Base-by-base conservation (phyloP, 2,888 invertebrate species). In the Eupithecia tripunctaria region DNA sequence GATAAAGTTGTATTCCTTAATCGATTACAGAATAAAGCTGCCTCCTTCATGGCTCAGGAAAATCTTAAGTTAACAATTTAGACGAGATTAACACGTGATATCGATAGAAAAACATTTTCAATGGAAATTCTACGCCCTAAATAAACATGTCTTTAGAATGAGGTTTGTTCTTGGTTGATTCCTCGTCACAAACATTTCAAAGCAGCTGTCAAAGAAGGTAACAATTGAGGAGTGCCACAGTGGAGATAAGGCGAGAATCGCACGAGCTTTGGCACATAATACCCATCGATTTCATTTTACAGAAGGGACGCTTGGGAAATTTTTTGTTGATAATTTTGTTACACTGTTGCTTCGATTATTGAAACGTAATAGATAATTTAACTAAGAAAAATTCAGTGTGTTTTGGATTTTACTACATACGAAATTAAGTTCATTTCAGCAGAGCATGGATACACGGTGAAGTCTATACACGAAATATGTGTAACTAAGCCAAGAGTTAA, bases 201-300 rank as follows among this genome's bases (percentile, higher is more conserved):
- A 81, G 79, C 80, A 74, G 67, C 78, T 79, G 81, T 81, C 81
- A 82, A 79, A 79, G 76, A 78, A 80, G 74, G 79, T 78, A 84
- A 85, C 86, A 85, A 86, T 85, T 84, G 86, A 86, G 88, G 92
- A 91, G 90, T 93, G 93, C 88, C 89, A 81, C 86, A 85, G 80
- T 81, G 79, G 81, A 88, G 93, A 93, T 93, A 93, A 93, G 89
- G 85, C 86, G 86, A 77, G 85, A 86, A 86, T 83, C 87, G 88
- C 84, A 88, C 87, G 85, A 84, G 85, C 84, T 82, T 82, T 85
- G 81, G 80, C 83, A 83, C 79, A 76, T 68, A 41, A 74, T 38
- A 38, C 15, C 43, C 73, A 91, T 89, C 3, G 12, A 36, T 29
- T 63, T 32, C 12, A 36, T 90, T 89, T 60, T 65, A 32, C 21